phyloP scores from a whole-genome alignment of 1,140 invertebrate genomes.

The Pseudomyrmex dendroicus region DNA sequence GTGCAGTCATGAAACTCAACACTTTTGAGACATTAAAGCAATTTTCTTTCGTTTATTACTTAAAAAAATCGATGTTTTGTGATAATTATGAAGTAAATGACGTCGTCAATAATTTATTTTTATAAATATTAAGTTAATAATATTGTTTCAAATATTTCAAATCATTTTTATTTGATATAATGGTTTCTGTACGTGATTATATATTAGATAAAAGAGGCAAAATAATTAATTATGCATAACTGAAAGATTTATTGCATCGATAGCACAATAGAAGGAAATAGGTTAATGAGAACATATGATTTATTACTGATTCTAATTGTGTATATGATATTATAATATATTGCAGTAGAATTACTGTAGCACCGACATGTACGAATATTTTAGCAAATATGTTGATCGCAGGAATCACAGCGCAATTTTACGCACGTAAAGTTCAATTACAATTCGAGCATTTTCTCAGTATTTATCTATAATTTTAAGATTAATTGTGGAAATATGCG shows the following conservation, averaged over 20 bases:
- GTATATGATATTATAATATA: too few relatives aligned
- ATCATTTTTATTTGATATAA: not conserved
- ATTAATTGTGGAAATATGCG: not conserved
- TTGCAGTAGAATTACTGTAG: too few relatives aligned
- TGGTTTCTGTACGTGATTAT: too few relatives aligned
- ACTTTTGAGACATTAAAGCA: not conserved
- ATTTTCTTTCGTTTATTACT: not conserved
- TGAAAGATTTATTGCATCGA: not conserved
- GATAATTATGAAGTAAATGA: constrained; percentile 13
- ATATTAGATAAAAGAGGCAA: not conserved
- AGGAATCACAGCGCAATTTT: too few relatives aligned
- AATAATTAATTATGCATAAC: constrained; percentile 15
- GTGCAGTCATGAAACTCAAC: not conserved
- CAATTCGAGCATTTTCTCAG: not conserved
- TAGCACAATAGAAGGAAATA: not conserved
- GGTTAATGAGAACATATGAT: not conserved
- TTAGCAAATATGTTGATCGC: too few relatives aligned
- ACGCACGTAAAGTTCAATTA: not conserved
- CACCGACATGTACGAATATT: too few relatives aligned
- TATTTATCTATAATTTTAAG: too few relatives aligned
- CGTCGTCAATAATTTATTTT: not conserved
- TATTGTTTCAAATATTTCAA: not conserved
- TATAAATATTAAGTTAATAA: not conserved
- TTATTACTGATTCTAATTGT: not conserved
- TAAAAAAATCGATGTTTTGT: not conserved